phyloP scores from a whole-genome alignment of 2,888 invertebrate species.

The Cordilura impudica region DNA sequence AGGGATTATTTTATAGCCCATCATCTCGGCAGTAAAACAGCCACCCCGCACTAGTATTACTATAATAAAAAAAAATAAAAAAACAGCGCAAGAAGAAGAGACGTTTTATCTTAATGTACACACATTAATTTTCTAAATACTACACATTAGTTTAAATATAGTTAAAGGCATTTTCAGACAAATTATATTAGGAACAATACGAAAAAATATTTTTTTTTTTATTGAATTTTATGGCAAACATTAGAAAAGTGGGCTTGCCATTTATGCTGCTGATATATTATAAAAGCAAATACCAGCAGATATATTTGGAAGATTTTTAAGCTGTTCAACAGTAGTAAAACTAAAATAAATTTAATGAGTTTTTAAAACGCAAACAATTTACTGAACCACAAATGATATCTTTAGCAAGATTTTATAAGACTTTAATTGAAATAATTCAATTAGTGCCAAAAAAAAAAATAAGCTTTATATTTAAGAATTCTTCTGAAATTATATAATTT shows the following conservation, averaged over 20 bases:
- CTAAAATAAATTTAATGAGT: conserved; percentile 34
- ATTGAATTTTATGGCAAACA: neutral
- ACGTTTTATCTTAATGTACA: conserved; percentile 47
- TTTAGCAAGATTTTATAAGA: neutral
- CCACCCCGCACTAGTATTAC: neutral
- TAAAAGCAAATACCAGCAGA: neutral
- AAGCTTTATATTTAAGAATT: too few relatives aligned
- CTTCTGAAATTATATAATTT: neutral
- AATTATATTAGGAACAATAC: neutral
- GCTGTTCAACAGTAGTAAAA: conserved; percentile 2
- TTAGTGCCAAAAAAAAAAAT: conserved; percentile 8
- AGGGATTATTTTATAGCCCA: conserved; percentile 34
- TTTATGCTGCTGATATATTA: neutral
- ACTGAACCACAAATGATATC: neutral
- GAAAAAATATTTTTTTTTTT: too few relatives aligned
- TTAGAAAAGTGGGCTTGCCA: neutral
- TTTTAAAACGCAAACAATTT: conserved; percentile 41
- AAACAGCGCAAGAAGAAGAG: neutral
- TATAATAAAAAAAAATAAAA: neutral
- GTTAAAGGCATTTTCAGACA: conserved; percentile 18
- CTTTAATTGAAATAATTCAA: conserved; percentile 41
- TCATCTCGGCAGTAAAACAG: neutral
- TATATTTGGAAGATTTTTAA: conserved; percentile 6
- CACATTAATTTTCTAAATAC: conserved; percentile 45
- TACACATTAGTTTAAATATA: conserved; percentile 18